These are phyloP conservation scores for Palythoa grandiflora DNA, from an alignment of 92 coral and sea anemone species.

Conservation along the genomic window DNA sequence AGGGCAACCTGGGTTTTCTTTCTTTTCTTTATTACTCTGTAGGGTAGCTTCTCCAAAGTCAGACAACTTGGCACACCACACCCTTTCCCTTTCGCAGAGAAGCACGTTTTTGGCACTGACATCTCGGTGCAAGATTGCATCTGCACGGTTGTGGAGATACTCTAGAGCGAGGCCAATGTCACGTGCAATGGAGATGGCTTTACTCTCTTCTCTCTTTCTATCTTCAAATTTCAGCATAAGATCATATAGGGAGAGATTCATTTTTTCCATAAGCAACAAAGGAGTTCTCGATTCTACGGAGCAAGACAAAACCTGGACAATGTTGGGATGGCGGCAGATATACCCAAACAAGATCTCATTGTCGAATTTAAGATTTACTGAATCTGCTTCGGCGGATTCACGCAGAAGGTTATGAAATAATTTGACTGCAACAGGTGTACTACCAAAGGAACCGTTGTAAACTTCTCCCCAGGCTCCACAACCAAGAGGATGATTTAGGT, in stretches of 20 bases:
- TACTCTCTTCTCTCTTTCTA: background rate
- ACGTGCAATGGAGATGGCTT: background rate
- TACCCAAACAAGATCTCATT: conserved; percentile 9
- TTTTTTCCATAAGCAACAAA: conserved; percentile 19
- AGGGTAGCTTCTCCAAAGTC: conserved; percentile 23
- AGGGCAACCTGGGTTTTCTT: conserved; percentile 13
- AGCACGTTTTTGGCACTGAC: conserved; percentile 23
- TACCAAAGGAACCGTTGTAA: background rate
- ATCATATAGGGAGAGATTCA: background rate
- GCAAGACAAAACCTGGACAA: conserved; percentile 1
- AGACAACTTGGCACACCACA: conserved; percentile 13
- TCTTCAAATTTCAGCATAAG: background rate
- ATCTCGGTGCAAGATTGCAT: conserved; percentile 1
- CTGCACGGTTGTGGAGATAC: conserved; percentile 24
- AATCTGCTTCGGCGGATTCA: background rate
- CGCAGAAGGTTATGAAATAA: background rate
- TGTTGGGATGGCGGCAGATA: conserved; percentile 27
- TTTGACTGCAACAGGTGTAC: conserved; percentile 11
- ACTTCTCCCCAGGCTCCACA: background rate
- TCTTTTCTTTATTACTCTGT: background rate
- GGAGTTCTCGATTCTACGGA: background rate
- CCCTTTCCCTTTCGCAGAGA: background rate
- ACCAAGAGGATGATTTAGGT: background rate
- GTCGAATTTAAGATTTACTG: background rate
- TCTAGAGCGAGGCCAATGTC: conserved; percentile 5